phyloP scores from a whole-genome alignment of 2,797 vertebrate genomes.

The Pachyuromys duprasi region DNA sequence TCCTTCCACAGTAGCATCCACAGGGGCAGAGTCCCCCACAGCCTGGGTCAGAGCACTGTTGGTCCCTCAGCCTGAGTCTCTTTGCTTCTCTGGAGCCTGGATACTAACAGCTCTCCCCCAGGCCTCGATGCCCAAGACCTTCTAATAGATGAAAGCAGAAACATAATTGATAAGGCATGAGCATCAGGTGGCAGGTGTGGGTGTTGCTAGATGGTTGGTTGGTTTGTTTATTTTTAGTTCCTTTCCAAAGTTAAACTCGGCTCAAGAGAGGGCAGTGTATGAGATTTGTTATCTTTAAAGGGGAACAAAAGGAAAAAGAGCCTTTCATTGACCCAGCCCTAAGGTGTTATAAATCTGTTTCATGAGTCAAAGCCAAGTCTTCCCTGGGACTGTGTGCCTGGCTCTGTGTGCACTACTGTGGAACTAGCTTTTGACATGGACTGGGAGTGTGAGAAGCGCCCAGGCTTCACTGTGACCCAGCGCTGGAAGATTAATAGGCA shows the following conservation, averaged over 20 bases:
- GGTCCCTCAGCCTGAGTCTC: neutral
- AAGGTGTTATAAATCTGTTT: neutral
- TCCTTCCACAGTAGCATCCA: neutral
- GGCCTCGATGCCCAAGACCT: neutral
- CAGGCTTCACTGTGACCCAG: neutral
- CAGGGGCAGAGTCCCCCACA: neutral
- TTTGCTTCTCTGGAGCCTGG: neutral
- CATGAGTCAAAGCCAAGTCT: neutral
- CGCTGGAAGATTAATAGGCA: neutral
- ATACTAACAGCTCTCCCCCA: neutral
- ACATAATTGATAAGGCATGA: neutral
- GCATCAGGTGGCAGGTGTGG: neutral
- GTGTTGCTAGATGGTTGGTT: neutral
- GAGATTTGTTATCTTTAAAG: neutral
- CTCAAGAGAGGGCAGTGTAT: neutral
- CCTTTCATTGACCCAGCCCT: neutral
- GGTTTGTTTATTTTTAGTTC: neutral
- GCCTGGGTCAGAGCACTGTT: neutral
- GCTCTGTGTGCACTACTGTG: rapidly evolving
- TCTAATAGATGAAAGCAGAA: neutral
- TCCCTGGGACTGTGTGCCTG: neutral
- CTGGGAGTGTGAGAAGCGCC: neutral
- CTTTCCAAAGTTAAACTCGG: neutral
- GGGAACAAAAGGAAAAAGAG: neutral
- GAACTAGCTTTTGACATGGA: neutral